Conservation (phyloP, 2,797 vertebrate genomes). For the Pteropus rufus region DNA sequence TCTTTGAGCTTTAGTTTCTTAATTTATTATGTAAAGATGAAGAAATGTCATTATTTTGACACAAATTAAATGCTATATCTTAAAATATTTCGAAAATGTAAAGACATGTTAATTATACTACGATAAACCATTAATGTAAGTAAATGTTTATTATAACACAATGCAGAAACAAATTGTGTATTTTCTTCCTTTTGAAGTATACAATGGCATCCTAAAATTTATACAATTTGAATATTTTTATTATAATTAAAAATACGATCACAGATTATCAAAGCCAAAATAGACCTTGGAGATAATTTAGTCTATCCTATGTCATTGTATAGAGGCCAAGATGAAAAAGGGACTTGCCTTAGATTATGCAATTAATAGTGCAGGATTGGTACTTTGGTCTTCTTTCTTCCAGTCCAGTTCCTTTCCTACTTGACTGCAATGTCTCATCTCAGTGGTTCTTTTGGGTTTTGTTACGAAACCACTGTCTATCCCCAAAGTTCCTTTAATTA, state of each 20-base stretch:
- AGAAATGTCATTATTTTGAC: neutral
- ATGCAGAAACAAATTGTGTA: neutral
- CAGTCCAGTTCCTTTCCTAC: neutral
- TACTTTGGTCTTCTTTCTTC: neutral
- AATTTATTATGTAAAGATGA: neutral
- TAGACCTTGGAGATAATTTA: neutral
- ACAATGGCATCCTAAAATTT: neutral
- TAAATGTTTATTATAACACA: neutral
- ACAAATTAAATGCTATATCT: neutral
- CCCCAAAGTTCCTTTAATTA: neutral
- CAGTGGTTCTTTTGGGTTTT: neutral
- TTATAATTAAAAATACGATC: neutral
- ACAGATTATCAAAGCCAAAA: neutral
- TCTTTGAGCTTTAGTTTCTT: neutral
- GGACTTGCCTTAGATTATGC: neutral
- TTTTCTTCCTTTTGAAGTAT: neutral
- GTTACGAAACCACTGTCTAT: neutral
- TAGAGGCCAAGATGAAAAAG: neutral
- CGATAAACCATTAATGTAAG: neutral
- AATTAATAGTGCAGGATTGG: neutral
- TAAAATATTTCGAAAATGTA: slow-evolving; percentile 1
- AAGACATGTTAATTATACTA: neutral
- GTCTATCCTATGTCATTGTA: neutral
- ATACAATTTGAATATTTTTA: neutral
- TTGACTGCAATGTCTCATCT: neutral